A percentile compares a stretch with the other conserved stretches of the same genome.
Evolutionary conservation across 2,797 vertebrate genomes (phyloP).

Genomic region (Mus caroli): DNA sequence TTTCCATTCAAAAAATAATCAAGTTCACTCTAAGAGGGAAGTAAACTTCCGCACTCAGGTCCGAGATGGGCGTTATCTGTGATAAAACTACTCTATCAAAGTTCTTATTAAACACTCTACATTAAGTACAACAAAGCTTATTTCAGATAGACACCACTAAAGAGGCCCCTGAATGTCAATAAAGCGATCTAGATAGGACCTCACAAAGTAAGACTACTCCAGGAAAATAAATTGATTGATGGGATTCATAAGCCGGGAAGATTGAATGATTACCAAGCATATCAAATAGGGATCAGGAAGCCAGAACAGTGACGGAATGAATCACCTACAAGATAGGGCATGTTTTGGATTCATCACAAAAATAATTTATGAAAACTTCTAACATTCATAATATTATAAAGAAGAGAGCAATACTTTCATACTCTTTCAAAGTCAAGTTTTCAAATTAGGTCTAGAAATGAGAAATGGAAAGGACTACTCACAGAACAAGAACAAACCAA

Average conservation of each 20-base stretch:
- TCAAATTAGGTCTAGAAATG: slow-evolving; percentile 1
- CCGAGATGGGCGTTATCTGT: neutral
- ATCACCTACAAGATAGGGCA: neutral
- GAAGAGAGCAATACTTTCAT: slow-evolving; percentile 35
- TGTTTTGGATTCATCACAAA: slow-evolving; percentile 57
- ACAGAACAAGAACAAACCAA: neutral
- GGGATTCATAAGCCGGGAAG: slow-evolving; percentile 16
- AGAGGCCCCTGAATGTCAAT: neutral
- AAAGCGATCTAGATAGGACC: neutral
- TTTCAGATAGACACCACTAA: neutral
- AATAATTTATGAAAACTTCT: slow-evolving; percentile 60
- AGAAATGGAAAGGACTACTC: neutral
- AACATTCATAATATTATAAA: slow-evolving; percentile 28
- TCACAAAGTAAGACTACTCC: slow-evolving; percentile 1
- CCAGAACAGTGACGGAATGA: neutral
- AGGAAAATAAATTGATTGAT: slow-evolving; percentile 10
- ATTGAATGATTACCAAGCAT: slow-evolving; percentile 48
- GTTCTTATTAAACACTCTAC: neutral
- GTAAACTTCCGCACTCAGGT: slow-evolving; percentile 35
- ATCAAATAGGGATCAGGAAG: slow-evolving; percentile 54
- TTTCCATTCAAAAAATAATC: slow-evolving; percentile 67
- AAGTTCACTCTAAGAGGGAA: neutral
- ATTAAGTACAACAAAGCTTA: slow-evolving; percentile 31
- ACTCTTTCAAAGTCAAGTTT: slow-evolving; percentile 30
- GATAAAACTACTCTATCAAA: neutral